Conservation (phyloP, 2,888 invertebrate genomes). For the Cephus rjabovi region DNA sequence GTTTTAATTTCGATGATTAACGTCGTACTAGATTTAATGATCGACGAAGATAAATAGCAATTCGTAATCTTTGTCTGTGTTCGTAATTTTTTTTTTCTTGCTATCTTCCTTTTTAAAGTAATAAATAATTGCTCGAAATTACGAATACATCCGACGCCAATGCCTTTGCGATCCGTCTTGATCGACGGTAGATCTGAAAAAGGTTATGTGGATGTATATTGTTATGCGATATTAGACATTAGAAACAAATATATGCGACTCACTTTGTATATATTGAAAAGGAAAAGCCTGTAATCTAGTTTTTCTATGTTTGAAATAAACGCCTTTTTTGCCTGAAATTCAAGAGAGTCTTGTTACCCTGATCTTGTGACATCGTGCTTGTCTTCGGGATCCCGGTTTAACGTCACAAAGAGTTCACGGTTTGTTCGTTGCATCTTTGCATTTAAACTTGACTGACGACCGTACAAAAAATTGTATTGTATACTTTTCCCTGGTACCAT, state of each 20-base stretch:
- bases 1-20: not conserved
- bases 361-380: slow-evolving; percentile 18
- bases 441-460: not conserved
- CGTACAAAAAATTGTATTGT: not conserved
- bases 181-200: slow-evolving; percentile 32
- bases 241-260: slow-evolving; percentile 20
- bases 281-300: slow-evolving; percentile 34
- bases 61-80: not conserved
- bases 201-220: slow-evolving; percentile 33
- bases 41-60: not conserved
- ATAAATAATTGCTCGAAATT: not conserved
- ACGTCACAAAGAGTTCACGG: not conserved
- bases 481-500: not conserved
- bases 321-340: slow-evolving; percentile 28
- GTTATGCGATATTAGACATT: slow-evolving; percentile 18
- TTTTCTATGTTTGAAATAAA: slow-evolving; percentile 44
- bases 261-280: slow-evolving; percentile 12
- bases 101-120: not conserved
- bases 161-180: not conserved
- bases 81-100: not conserved
- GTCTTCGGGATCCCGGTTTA: not conserved
- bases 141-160: not conserved
- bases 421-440: slow-evolving; percentile 3
- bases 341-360: slow-evolving; percentile 34
- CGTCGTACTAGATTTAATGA: not conserved